These are phyloP conservation scores for Eumerus sabulonum DNA, from an alignment of 2,888 invertebrate species.

Conservation along the genomic window DNA sequence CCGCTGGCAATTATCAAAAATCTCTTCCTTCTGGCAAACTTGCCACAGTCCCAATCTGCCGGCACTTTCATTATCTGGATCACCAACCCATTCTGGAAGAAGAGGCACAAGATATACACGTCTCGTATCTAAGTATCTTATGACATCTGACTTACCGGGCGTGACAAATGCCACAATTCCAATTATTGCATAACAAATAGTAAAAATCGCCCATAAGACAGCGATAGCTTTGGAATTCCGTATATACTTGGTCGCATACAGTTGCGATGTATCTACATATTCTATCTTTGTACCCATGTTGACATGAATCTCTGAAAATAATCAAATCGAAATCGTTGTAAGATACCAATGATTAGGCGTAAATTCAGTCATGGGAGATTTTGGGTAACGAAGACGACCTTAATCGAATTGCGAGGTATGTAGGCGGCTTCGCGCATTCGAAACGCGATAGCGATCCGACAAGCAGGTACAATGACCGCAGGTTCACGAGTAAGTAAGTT, in stretches of 20 bases:
- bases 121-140: conserved; percentile 6
- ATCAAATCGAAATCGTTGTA: neutral
- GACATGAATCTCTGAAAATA: conserved; percentile 48
- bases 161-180: conserved; percentile 96
- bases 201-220: conserved; percentile 98
- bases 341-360: neutral
- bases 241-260: conserved; percentile 94
- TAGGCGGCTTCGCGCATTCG: conserved; percentile 5
- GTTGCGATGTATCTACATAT: conserved; percentile 93
- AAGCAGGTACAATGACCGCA: conserved; percentile 47
- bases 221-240: conserved; percentile 96
- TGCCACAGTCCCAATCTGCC: conserved; percentile 97
- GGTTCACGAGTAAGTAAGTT: neutral
- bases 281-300: conserved; percentile 94
- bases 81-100: conserved; percentile 88
- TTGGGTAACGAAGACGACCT: conserved; percentile 47
- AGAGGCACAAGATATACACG: conserved; percentile 15
- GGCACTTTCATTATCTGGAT: conserved; percentile 90
- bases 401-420: too few species aligned
- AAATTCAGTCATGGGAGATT: neutral
- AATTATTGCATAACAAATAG: conserved; percentile 97
- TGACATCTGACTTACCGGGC: conserved; percentile 80
- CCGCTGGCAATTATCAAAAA: conserved; percentile 90
- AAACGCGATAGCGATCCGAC: conserved; percentile 11
- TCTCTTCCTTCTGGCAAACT: conserved; percentile 88